phyloP scores from a whole-genome alignment of 2,888 invertebrate species.

The Stomorhina lunata region DNA sequence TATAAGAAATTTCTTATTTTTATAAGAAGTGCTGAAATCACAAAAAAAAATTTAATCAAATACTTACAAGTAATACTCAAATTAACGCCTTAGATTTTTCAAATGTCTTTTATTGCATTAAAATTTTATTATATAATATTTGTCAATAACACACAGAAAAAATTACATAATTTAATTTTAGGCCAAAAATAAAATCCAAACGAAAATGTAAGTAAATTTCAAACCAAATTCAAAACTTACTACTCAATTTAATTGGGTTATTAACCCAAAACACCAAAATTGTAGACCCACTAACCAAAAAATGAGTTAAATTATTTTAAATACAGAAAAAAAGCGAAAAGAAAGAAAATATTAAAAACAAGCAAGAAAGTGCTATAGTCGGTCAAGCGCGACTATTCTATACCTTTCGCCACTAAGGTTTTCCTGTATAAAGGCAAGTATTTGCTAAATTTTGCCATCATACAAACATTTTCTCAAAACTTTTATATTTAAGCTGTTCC shows the following conservation, averaged over 20 bases:
- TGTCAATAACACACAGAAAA: background rate
- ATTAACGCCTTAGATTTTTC: slow-evolving; percentile 15
- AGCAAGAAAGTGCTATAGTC: no score
- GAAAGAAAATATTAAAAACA: background rate
- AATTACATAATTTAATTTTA: slow-evolving; percentile 61
- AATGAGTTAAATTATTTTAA: background rate
- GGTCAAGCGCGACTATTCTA: no score
- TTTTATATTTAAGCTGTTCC: no score
- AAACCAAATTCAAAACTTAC: slow-evolving; percentile 15
- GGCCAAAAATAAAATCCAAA: slow-evolving; percentile 10
- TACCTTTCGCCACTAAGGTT: no score
- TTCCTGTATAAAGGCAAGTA: no score
- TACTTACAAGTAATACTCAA: slow-evolving; percentile 1
- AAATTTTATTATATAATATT: slow-evolving; percentile 33
- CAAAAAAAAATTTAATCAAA: background rate
- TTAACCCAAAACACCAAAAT: slow-evolving; percentile 62
- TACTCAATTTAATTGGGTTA: slow-evolving; percentile 60
- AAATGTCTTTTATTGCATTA: background rate
- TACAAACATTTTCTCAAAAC: no score
- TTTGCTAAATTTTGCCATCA: no score
- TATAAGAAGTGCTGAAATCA: slow-evolving; percentile 25
- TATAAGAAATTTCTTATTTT: no score
- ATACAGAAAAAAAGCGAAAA: background rate
- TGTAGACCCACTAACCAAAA: slow-evolving; percentile 18
- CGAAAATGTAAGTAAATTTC: background rate